Conservation (phyloP, 2,888 invertebrate species). For the Lasioglossum morio region DNA sequence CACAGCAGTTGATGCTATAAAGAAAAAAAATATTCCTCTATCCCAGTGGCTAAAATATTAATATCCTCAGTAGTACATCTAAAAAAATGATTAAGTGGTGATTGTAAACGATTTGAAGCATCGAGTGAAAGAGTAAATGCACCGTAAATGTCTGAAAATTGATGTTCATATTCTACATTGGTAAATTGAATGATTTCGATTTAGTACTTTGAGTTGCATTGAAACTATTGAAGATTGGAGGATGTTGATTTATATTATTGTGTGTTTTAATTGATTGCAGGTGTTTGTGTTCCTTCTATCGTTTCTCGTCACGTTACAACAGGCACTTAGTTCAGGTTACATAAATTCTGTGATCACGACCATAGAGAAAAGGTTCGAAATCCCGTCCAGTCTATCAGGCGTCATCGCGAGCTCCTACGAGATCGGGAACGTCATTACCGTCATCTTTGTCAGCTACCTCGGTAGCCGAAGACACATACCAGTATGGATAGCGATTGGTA, state of each 20-base stretch:
- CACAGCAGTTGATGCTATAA: too few species aligned
- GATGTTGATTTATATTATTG: not conserved
- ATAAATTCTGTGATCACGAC: slow-evolving; percentile 98
- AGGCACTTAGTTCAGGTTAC: slow-evolving; percentile 95
- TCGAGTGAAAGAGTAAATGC: not conserved
- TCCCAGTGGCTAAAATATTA: not conserved
- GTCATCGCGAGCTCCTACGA: slow-evolving; percentile 97
- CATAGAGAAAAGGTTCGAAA: slow-evolving; percentile 97
- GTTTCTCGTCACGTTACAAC: slow-evolving; percentile 95
- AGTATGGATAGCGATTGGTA: slow-evolving; percentile 96
- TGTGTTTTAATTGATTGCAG: slow-evolving; percentile 84
- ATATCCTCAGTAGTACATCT: not conserved
- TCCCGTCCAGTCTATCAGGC: slow-evolving; percentile 96
- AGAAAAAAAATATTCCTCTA: not conserved
- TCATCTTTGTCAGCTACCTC: slow-evolving; percentile 97
- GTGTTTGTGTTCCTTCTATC: slow-evolving; percentile 95
- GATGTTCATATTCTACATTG: not conserved
- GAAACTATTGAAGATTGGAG: too few species aligned
- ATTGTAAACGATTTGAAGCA: not conserved
- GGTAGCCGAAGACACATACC: slow-evolving; percentile 97
- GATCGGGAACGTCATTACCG: slow-evolving; percentile 97
- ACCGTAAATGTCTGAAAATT: too few species aligned
- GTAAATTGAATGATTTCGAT: not conserved
- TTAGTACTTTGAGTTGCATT: not conserved
- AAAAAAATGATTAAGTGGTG: not conserved